Conservation (phyloP, 2,113 vertebrate species). For the Atrichornis clamosus region DNA sequence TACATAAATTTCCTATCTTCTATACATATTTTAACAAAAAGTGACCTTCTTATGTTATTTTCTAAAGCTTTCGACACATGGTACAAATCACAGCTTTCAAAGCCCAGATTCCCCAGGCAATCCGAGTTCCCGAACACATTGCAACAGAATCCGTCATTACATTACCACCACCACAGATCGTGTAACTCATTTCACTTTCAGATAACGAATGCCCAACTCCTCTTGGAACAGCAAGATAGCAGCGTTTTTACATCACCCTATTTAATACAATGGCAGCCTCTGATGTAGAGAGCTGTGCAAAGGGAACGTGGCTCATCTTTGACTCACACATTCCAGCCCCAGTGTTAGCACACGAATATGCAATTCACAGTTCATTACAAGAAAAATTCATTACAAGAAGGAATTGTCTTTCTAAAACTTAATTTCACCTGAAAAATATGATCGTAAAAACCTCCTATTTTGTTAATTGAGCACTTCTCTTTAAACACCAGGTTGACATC, state of each 20-base stretch:
- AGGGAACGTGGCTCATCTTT: background rate
- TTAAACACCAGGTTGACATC: background rate
- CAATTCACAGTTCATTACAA: background rate
- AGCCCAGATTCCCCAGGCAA: background rate
- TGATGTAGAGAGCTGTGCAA: background rate
- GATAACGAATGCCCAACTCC: background rate
- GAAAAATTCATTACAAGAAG: background rate
- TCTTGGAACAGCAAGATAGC: background rate
- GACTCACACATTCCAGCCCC: background rate
- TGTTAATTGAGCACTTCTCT: background rate
- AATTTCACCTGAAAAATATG: background rate
- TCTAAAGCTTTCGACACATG: background rate
- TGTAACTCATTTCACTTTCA: constrained; percentile 40
- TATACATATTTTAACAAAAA: background rate
- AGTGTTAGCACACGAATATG: background rate
- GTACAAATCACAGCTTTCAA: constrained; percentile 28
- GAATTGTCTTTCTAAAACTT: background rate
- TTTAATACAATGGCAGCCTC: background rate
- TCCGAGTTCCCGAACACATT: fast-evolving
- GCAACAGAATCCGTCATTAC: background rate
- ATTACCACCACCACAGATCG: background rate
- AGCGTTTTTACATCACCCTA: background rate
- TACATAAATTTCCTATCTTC: background rate
- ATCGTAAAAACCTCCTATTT: background rate
- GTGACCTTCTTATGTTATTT: background rate